Evolutionary conservation across 2,888 invertebrate species (phyloP).

Genomic region (Nemotelus nigrinus): DNA sequence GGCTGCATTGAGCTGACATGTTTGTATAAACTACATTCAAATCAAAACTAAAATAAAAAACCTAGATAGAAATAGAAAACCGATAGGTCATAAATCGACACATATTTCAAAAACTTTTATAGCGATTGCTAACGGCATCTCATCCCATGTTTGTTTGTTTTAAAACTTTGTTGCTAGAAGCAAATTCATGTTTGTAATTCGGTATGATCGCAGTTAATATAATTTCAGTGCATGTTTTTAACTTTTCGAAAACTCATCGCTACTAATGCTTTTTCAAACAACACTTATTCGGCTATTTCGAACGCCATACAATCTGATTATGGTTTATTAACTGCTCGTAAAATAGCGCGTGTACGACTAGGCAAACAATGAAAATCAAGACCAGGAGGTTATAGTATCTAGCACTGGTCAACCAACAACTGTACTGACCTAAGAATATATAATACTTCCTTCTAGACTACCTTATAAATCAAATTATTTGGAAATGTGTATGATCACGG

Average conservation of each 20-base stretch:
- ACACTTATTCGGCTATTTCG: background rate
- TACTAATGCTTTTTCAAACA: background rate
- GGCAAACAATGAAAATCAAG: background rate
- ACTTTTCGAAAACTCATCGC: too few species aligned
- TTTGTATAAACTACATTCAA: too few species aligned
- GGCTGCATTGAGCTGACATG: too few species aligned
- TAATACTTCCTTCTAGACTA: slow-evolving; percentile 47
- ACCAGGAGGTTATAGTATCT: background rate
- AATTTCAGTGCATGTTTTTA: background rate
- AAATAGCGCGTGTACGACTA: background rate
- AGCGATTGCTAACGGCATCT: too few species aligned
- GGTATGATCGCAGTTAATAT: too few species aligned
- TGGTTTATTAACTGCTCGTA: slow-evolving; percentile 19
- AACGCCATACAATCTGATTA: slow-evolving; percentile 3
- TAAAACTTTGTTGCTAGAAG: too few species aligned
- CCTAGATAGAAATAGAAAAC: too few species aligned
- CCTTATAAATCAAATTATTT: slow-evolving; percentile 50
- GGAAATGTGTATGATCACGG: slow-evolving; percentile 41
- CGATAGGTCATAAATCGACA: too few species aligned
- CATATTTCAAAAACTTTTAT: too few species aligned
- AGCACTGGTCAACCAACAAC: background rate
- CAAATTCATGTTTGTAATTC: too few species aligned
- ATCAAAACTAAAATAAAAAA: too few species aligned
- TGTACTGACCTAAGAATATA: slow-evolving; percentile 1
- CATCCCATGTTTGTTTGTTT: too few species aligned